Percentiles rank a stretch among this genome's conserved stretches.
Conservation (phyloP, 2,113 vertebrate species). For the Amazona vittata region DNA sequence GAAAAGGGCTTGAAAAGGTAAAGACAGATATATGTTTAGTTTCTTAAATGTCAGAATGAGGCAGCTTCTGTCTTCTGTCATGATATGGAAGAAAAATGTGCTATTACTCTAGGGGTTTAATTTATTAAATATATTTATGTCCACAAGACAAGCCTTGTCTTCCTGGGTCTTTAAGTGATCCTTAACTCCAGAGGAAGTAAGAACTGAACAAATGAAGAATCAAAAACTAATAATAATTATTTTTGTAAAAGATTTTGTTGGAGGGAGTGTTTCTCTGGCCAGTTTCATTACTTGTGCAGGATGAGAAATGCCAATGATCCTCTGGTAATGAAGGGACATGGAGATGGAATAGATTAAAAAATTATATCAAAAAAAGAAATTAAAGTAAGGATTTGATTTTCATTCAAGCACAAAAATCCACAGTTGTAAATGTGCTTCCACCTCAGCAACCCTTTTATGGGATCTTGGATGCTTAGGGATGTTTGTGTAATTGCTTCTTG, state of each 20-base stretch:
- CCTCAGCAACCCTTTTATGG: constrained; percentile 68
- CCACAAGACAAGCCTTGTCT: neutral
- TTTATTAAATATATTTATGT: constrained; percentile 24
- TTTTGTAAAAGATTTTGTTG: neutral
- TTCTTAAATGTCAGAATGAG: constrained; percentile 43
- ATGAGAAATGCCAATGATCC: neutral
- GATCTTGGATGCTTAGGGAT: constrained; percentile 77
- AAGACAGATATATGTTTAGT: neutral
- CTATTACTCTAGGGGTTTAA: neutral
- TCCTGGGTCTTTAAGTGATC: neutral
- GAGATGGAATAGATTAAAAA: neutral
- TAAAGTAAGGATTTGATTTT: neutral
- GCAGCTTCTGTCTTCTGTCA: constrained; percentile 41
- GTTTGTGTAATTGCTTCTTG: constrained; percentile 85
- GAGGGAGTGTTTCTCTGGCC: neutral
- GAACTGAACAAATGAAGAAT: neutral
- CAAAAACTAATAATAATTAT: neutral
- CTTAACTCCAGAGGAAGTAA: constrained; percentile 4
- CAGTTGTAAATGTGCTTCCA: constrained; percentile 11
- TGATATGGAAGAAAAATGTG: constrained; percentile 14
- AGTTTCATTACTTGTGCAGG: neutral
- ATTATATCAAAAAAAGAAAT: neutral
- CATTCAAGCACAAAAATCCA: neutral
- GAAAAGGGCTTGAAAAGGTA: constrained; percentile 55
- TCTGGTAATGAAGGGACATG: neutral